phyloP scores from a whole-genome alignment of 2,113 vertebrate species.

The Cyanistes caeruleus region DNA sequence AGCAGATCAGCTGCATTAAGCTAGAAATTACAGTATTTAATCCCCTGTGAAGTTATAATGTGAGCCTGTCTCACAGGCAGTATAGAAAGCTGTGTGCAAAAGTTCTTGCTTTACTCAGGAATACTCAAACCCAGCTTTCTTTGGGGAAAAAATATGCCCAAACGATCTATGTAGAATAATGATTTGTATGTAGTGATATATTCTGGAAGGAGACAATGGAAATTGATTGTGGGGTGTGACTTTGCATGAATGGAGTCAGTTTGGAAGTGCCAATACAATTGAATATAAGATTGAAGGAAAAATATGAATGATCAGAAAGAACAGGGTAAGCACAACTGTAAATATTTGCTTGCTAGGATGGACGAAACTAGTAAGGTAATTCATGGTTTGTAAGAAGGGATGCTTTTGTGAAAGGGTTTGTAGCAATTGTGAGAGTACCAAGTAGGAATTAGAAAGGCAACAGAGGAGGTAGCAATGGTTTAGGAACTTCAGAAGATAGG shows the following conservation, averaged over 20 bases:
- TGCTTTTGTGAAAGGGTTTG: neutral
- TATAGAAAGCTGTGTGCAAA: neutral
- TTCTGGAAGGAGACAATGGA: neutral
- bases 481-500: neutral
- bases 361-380: neutral
- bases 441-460: neutral
- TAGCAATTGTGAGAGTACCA: neutral
- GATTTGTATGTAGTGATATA: neutral
- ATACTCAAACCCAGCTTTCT: neutral
- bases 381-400: neutral
- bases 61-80: neutral
- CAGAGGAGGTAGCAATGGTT: neutral
- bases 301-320: neutral
- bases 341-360: neutral
- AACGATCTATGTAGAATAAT: neutral
- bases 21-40: constrained; percentile 48
- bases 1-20: constrained; percentile 47
- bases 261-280: neutral
- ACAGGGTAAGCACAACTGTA: neutral
- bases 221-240: neutral
- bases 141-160: neutral
- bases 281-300: neutral
- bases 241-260: neutral
- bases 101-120: neutral
- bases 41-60: constrained; percentile 13